Base-by-base conservation (phyloP, 2,113 vertebrate genomes). In the Taxidea taxus region DNA sequence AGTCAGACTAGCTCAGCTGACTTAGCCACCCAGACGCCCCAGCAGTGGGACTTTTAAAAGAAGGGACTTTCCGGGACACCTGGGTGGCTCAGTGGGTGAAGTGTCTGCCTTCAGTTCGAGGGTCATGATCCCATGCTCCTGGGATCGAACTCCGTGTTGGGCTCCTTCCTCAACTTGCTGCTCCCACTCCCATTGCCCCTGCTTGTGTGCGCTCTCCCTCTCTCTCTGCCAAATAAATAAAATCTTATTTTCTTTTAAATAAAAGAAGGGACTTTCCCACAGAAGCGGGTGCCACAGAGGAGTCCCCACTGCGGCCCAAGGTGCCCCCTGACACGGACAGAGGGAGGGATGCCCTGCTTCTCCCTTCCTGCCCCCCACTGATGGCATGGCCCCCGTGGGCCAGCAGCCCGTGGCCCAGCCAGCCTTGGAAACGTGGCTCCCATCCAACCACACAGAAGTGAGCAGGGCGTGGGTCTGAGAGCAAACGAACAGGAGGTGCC, bases 341-440 rank as follows among this genome's bases (percentile, higher is more conserved):
- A 49, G 18, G 60, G 54, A 49, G 25, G 51, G 7, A 27, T 11
- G 25, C 11, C 5, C n/a, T 2, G 27, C 39, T 44, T 39, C 81
- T 62, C 81, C 49, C 42, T 13, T 1, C 14, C 10, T 8, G 31
- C 23, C 25, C 42, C 47, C 37, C 8, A 0, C 0, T 0, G 14
- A 56, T 31, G 0, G 47, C 16, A 54, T 5, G 27, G 58, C 58
- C 51, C 29, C 11, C 51, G 18, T 1, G 5, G 51, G 56, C 27
- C 23, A 31, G 29, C 51, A 64, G 68, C 39, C 10, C 23, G 4
- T 6, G 31, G 62, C 8, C n/a, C 18, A 54, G 34, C 42, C 44
- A 2, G 29, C 77, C 56, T 56, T 27, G 42, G 44, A 44, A 68
- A 14, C 7, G 47, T 14, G 58, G 7, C 4, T 75, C 16, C 20